phyloP scores from a whole-genome alignment of 2,888 invertebrate genomes.

The Lasioglossum morio region DNA sequence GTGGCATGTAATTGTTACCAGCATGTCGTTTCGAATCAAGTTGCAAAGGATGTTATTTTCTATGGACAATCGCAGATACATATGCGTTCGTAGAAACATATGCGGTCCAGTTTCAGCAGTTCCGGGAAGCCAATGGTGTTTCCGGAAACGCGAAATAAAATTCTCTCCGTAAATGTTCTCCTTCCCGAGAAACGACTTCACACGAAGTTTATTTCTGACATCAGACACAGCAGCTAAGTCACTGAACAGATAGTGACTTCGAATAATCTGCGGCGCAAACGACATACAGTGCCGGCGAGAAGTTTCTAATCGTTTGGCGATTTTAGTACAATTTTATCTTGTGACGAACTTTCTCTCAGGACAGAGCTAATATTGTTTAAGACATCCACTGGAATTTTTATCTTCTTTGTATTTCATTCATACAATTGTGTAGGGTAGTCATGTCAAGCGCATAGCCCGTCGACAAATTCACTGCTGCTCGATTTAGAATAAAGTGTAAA shows the following conservation, averaged over 20 bases:
- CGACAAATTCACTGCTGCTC: no score
- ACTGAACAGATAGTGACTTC: constrained; percentile 11
- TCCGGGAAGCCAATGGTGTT: constrained; percentile 30
- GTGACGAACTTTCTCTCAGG: background rate
- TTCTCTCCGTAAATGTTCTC: constrained; percentile 24
- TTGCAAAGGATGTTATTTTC: background rate
- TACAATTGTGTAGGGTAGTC: background rate
- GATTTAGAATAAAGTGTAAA: no score
- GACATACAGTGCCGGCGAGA: background rate
- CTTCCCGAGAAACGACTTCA: constrained; percentile 45
- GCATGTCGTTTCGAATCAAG: background rate
- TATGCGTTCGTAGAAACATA: background rate
- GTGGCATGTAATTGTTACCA: background rate
- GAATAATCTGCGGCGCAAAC: background rate
- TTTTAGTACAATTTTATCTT: background rate
- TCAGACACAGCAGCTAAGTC: constrained; percentile 22
- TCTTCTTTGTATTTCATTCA: background rate
- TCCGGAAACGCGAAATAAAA: constrained; percentile 48
- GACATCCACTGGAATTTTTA: background rate
- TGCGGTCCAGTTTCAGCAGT: constrained; percentile 2
- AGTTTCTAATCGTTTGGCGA: background rate
- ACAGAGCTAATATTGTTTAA: no score
- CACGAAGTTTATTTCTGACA: constrained; percentile 53
- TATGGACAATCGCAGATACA: background rate
- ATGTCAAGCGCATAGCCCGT: no score